Percentiles rank a stretch among this genome's conserved stretches.
These are phyloP conservation scores for Plagiodera versicolora DNA, from an alignment of 2,888 invertebrate species.

Conservation along the genomic window DNA sequence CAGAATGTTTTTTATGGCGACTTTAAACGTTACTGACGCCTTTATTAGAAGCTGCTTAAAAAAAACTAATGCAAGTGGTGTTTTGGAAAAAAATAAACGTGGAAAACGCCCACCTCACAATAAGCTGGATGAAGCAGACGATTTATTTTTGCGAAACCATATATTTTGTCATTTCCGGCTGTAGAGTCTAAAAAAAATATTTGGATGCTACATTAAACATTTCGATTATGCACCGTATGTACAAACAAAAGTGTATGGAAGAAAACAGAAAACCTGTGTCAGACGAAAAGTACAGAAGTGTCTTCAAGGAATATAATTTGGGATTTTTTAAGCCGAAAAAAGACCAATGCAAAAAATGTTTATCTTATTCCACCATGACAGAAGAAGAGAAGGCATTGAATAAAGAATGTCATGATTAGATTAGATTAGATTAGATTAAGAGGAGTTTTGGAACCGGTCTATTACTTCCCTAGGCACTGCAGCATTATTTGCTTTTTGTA, in stretches of 20 bases:
- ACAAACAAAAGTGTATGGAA: slow-evolving; percentile 24
- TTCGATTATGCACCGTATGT: slow-evolving; percentile 27
- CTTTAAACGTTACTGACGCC: slow-evolving; percentile 31
- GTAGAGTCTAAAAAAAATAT: slow-evolving; percentile 26
- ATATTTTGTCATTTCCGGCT: slow-evolving; percentile 31
- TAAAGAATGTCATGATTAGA: no score
- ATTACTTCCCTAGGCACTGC: no score
- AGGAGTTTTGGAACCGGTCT: no score
- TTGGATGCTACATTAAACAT: slow-evolving; percentile 29
- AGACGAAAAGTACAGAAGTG: slow-evolving; percentile 10
- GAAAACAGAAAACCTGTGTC: slow-evolving; percentile 23
- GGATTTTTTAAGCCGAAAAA: slow-evolving; percentile 37
- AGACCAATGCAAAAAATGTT: slow-evolving; percentile 39
- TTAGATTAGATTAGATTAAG: no score
- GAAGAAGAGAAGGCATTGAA: slow-evolving; percentile 31
- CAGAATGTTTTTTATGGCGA: slow-evolving; percentile 33
- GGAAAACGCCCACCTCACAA: slow-evolving; percentile 25
- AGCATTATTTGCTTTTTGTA: no score
- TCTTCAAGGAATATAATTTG: slow-evolving; percentile 35
- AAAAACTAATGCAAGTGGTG: slow-evolving; percentile 25
- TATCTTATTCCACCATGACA: slow-evolving; percentile 25
- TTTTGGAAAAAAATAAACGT: slow-evolving; percentile 33
- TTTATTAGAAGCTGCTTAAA: slow-evolving; percentile 34
- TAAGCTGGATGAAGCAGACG: slow-evolving; percentile 22
- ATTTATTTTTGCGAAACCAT: slow-evolving; percentile 25